Percentiles rank a stretch among this genome's conserved stretches.
These are phyloP conservation scores for Ciconia maguari DNA, from an alignment of 2,113 vertebrate species.

Conservation along the genomic window DNA sequence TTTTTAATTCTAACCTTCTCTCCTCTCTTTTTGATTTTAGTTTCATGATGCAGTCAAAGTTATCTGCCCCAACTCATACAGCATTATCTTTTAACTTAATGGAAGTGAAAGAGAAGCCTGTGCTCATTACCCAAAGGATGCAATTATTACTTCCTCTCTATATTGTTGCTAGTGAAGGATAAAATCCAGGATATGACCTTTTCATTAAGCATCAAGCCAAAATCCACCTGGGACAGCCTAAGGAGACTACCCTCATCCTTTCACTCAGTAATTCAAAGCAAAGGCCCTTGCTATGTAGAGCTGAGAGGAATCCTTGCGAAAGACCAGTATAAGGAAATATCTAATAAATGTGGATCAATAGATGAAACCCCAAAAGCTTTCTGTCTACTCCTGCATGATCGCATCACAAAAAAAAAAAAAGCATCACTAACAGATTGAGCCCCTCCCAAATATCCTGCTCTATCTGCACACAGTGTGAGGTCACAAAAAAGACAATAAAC, in stretches of 20 bases:
- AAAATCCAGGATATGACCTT: constrained; percentile 29
- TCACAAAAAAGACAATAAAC: not conserved
- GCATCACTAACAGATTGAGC: not conserved
- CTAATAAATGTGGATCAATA: not conserved
- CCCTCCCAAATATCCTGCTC: not conserved
- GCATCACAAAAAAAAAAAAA: not conserved
- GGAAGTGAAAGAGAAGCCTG: constrained; percentile 6
- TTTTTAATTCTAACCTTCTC: not conserved
- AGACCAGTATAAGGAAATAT: not conserved
- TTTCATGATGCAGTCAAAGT: not conserved
- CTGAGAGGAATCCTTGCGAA: not conserved
- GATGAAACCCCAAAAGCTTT: not conserved
- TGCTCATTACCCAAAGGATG: constrained; percentile 6
- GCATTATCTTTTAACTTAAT: constrained; percentile 1
- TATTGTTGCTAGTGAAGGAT: not conserved
- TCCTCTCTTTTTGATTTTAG: not conserved
- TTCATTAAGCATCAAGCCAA: not conserved
- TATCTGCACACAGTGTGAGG: not conserved
- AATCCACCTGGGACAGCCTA: constrained; percentile 8
- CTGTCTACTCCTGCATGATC: not conserved
- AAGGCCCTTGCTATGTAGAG: not conserved
- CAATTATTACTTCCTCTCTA: constrained; percentile 26
- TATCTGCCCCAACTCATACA: not conserved
- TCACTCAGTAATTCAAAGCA: not conserved
- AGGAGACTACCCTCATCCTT: not conserved